Base-by-base conservation (phyloP, 1,140 invertebrate species). In the Drosophila takahashii region DNA sequence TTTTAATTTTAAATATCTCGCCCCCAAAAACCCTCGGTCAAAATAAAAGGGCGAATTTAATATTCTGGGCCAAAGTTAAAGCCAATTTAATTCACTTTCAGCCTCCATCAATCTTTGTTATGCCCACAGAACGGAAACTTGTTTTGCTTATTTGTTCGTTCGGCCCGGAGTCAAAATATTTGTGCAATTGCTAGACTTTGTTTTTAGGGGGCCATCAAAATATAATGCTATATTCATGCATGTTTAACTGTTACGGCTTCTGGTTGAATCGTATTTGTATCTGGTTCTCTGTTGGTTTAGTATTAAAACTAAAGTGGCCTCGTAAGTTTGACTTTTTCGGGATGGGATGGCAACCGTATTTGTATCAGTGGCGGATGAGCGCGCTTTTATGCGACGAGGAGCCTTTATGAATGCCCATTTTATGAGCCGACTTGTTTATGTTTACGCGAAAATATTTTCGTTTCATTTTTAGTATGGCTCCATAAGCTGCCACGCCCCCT, bases 391-490 rank as follows among this genome's bases (percentile, higher is more conserved):
- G 75, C 9, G 45, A 47, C 11, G 44, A 36, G 56, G 8, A 32
- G 22, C 22, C 22, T 22, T 76, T 76, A 75, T 75, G 80, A 75
- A 76, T 71, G 70, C 51, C 52, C 26, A 45, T 73, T 78, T 78
- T 76, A 79, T 86, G 48, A 41, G 65, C 53, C 42, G 15, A 69
- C 62, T 66, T 79, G 61, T 77, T 76, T 67, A 76, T 87, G 83
- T 81, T 87, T 81, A 81, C 79, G 61, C 81, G 65, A 81, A 75
- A 75, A 85, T 81, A 83, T 86, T 81, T 86, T 73, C 45, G 45
- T 79, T 86, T 87, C 83, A 86, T 87, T 81, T 86, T 81, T 81
- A 86, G 66, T 78, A 50, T 47, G 13, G 18, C 52, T 18, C 27
- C 60, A 9, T 13, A 15, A 29, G 48, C 15, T 48, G 22, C 45